Base-by-base conservation (phyloP, 2,797 vertebrate species). In the Phataginus tricuspis region DNA sequence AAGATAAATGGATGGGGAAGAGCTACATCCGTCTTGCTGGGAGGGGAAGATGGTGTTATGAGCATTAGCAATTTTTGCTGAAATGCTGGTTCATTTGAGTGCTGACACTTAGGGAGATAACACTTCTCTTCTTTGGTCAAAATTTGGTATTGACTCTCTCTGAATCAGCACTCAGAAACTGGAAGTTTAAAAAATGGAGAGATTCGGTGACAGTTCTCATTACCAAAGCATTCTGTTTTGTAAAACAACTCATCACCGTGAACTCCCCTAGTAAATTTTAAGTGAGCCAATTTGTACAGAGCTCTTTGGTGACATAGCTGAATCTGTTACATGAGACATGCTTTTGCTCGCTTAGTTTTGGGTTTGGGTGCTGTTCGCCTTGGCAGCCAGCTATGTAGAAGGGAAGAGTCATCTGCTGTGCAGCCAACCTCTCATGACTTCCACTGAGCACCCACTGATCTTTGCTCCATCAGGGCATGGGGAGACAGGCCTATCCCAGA, bases 81-180 rank as follows among this genome's bases (percentile, higher is more conserved):
- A 82, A 77, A 61, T 82, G 86, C 37, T 55, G 34, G 7, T 45
- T 95, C 68, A 34, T 83, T 63, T 63, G 57, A 23, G 39, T 59
- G 63, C 59, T 10, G 39, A 23, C 29, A 66, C n/a, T 86, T 51
- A 92, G 34, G n/a, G 75, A 63, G 61, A 53, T 27, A 14, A 27
- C 3, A 6, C 10, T 51, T 53, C 71, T 66, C 53, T 90, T 79
- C 27, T 96, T 68, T 72, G 27, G 10, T 87, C 55, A 66, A 37
- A 79, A 87, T 53, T 77, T 69, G 29, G 45, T 82, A 34, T 72
- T 79, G 23, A 57, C 49, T 82, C 42, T 82, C 92, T 79, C 68
- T 88, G 34, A n/a, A 19, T 82, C 57, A 95, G 51, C 85, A 79
- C 68, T 82, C 64, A 82, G 69, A 95, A 64, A 55, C 14, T 57